These are phyloP conservation scores for Deilephila porcellus DNA, from an alignment of 2,888 invertebrate species.

Conservation along the genomic window DNA sequence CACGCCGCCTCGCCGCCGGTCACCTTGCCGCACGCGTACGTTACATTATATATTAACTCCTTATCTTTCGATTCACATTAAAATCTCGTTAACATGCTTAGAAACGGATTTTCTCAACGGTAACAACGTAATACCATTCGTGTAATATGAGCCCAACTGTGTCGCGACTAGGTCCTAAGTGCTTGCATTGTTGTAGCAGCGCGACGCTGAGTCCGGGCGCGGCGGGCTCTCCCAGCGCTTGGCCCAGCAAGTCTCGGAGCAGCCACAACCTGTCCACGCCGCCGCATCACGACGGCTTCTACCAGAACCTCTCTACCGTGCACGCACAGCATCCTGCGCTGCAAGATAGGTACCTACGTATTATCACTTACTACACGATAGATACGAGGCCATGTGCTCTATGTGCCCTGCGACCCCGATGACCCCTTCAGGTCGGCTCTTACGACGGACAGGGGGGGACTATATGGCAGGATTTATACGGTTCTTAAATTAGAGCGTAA, in stretches of 20 bases:
- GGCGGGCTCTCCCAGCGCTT: conserved; percentile 53
- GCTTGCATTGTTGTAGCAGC: conserved; percentile 27
- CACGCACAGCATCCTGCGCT: conserved; percentile 65
- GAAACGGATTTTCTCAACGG: too few relatives aligned
- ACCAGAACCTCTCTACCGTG: conserved; percentile 87
- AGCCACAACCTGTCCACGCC: conserved; percentile 75
- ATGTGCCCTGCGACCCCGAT: too few relatives aligned
- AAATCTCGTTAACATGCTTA: neutral
- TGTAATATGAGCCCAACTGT: too few relatives aligned
- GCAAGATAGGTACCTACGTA: conserved; percentile 62
- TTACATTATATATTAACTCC: neutral
- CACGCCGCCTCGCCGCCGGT: conserved; percentile 77
- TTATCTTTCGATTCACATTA: neutral
- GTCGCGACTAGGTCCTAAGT: too few relatives aligned
- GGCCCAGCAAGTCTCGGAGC: conserved; percentile 78
- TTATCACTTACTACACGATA: neutral
- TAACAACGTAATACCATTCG: too few relatives aligned
- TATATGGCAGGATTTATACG: too few relatives aligned
- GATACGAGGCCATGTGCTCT: too few relatives aligned
- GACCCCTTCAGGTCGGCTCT: too few relatives aligned
- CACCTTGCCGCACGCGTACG: conserved; percentile 49
- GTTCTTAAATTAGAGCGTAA: too few relatives aligned
- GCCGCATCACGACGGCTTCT: conserved; percentile 79
- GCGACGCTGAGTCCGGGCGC: conserved; percentile 48
- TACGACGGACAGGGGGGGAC: too few relatives aligned